Evolutionary conservation across 2,888 invertebrate genomes (phyloP).

Genomic region (Lacanobia oleracea): DNA sequence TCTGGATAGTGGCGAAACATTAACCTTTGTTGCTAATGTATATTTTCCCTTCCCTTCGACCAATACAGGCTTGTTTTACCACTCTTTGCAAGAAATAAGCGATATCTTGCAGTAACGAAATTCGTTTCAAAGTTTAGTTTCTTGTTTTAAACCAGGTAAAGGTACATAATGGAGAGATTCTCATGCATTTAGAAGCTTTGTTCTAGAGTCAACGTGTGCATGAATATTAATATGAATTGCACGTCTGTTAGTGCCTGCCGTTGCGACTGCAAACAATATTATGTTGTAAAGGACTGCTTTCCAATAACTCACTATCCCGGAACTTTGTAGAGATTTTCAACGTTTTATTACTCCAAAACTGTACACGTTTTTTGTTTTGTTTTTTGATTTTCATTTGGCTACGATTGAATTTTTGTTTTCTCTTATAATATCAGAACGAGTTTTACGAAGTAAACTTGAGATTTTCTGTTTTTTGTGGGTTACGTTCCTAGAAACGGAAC

Average conservation of each 20-base stretch:
- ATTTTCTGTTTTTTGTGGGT: no score
- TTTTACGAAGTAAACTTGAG: neutral
- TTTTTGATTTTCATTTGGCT: neutral
- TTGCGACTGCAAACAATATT: slow-evolving; percentile 27
- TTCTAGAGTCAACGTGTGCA: slow-evolving; percentile 19
- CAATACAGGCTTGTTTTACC: neutral
- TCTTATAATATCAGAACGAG: neutral
- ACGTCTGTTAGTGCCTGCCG: slow-evolving; percentile 32
- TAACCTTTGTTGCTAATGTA: no score
- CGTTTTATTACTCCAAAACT: neutral
- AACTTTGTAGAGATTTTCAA: slow-evolving; percentile 8
- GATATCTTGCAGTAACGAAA: neutral
- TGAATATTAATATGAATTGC: slow-evolving; percentile 52
- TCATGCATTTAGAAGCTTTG: slow-evolving; percentile 35
- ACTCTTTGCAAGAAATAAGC: neutral
- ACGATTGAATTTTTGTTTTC: neutral
- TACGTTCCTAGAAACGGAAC: neutral
- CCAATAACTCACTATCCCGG: slow-evolving; percentile 17
- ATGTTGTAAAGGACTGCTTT: slow-evolving; percentile 25
- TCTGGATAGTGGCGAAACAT: no score
- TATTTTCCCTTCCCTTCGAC: no score
- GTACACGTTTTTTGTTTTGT: neutral
- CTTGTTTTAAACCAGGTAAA: slow-evolving; percentile 4
- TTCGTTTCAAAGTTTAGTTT: neutral
- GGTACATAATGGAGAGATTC: slow-evolving; percentile 2